phyloP scores from a whole-genome alignment of 2,888 invertebrate species.

The Mellilla xanthometata region DNA sequence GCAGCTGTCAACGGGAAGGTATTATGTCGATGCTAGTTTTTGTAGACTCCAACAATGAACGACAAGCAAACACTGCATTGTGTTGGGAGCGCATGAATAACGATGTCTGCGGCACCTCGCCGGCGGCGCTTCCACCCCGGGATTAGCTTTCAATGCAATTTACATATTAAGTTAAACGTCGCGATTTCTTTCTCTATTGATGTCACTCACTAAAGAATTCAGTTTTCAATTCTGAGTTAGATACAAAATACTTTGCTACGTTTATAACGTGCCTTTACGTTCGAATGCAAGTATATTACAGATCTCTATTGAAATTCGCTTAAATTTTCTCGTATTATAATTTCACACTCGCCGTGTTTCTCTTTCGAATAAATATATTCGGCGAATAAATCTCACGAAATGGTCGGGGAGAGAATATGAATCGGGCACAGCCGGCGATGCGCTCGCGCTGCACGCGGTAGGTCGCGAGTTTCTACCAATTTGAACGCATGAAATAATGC shows the following conservation, averaged over 20 bases:
- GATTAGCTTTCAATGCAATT: conserved; percentile 65
- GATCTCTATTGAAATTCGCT: conserved; percentile 19
- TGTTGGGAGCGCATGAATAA: conserved; percentile 68
- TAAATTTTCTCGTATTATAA: conserved; percentile 56
- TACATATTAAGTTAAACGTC: conserved; percentile 57
- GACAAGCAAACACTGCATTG: conserved; percentile 77
- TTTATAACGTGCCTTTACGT: too few relatives aligned
- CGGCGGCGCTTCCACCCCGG: conserved; percentile 53
- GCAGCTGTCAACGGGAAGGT: conserved; percentile 66
- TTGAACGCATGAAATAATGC: conserved; percentile 79
- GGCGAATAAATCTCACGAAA: conserved; percentile 65
- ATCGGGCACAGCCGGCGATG: conserved; percentile 60
- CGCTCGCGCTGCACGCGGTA: conserved; percentile 58
- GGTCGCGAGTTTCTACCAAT: conserved; percentile 72
- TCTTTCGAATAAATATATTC: too few relatives aligned
- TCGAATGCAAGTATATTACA: too few relatives aligned
- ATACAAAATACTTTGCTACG: too few relatives aligned
- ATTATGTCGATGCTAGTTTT: conserved; percentile 54
- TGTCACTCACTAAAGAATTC: background rate
- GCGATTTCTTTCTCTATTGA: conserved; percentile 32
- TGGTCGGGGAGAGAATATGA: conserved; percentile 46
- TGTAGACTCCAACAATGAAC: conserved; percentile 41
- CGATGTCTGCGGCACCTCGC: conserved; percentile 48
- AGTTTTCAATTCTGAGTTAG: too few relatives aligned
- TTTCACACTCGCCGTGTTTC: conserved; percentile 61